Evolutionary conservation across 2,888 invertebrate genomes (phyloP).

Genomic region (Heliconius hortense): DNA sequence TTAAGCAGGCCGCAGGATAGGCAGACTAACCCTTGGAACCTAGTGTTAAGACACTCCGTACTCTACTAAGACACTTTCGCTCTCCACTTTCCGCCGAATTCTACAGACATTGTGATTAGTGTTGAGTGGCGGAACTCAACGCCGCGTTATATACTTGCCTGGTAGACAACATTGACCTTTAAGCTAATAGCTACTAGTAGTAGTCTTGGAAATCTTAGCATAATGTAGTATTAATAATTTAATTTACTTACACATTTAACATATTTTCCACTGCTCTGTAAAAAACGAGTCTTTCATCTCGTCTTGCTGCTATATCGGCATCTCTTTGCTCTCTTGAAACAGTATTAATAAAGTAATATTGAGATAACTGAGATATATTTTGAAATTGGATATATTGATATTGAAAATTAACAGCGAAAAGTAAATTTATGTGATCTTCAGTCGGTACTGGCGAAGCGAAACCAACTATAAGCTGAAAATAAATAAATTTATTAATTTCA

Average conservation of each 20-base stretch:
- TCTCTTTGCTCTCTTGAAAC: slow-evolving; percentile 69
- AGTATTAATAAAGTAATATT: slow-evolving; percentile 72
- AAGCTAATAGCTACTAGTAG: too few relatives aligned
- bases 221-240: neutral
- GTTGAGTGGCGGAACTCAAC: too few relatives aligned
- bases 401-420: slow-evolving; percentile 84
- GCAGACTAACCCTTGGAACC: too few relatives aligned
- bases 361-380: slow-evolving; percentile 76
- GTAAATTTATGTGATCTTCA: slow-evolving; percentile 75
- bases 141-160: too few relatives aligned
- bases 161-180: too few relatives aligned
- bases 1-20: too few relatives aligned
- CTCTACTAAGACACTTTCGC: too few relatives aligned
- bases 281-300: slow-evolving; percentile 66
- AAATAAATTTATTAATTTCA: neutral
- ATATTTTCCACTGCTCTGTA: slow-evolving; percentile 64
- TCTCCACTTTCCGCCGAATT: too few relatives aligned
- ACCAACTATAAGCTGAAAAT: slow-evolving; percentile 82
- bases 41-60: too few relatives aligned
- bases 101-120: too few relatives aligned
- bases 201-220: neutral
- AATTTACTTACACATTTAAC: slow-evolving; percentile 59
- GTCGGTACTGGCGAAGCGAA: slow-evolving; percentile 81
- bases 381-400: slow-evolving; percentile 83
- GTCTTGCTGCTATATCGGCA: slow-evolving; percentile 55